Conservation (phyloP, 2,888 invertebrate species). For the Melieria picta region DNA sequence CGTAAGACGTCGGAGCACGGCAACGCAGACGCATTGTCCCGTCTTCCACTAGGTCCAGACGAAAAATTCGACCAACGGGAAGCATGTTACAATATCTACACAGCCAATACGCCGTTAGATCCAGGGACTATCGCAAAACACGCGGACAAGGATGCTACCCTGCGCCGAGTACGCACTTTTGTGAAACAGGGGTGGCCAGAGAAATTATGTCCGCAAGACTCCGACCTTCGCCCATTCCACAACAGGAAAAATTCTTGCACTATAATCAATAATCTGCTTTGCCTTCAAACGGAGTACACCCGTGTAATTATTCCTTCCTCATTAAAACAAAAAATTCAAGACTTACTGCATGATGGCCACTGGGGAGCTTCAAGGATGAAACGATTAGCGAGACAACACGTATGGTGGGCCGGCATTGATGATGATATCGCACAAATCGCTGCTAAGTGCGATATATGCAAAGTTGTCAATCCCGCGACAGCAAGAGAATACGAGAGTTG, state of each 20-base stretch:
- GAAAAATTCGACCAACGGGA: slow-evolving; percentile 11
- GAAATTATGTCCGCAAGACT: slow-evolving; percentile 5
- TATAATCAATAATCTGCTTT: slow-evolving; percentile 26
- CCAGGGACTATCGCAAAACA: neutral
- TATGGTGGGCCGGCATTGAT: slow-evolving; percentile 37
- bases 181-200: slow-evolving; percentile 26
- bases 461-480: slow-evolving; percentile 30
- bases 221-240: slow-evolving; percentile 22
- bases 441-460: slow-evolving; percentile 30
- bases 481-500: slow-evolving; percentile 35
- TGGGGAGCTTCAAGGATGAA: slow-evolving; percentile 33
- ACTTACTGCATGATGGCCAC: slow-evolving; percentile 32
- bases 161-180: slow-evolving; percentile 6
- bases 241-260: slow-evolving; percentile 21
- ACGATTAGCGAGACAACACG: slow-evolving; percentile 31
- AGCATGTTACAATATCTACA: slow-evolving; percentile 14
- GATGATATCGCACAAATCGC: slow-evolving; percentile 22
- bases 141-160: neutral
- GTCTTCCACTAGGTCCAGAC: neutral
- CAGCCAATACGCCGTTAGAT: slow-evolving; percentile 14
- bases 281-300: slow-evolving; percentile 27
- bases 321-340: slow-evolving; percentile 5
- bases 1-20: slow-evolving; percentile 14
- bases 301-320: slow-evolving; percentile 29
- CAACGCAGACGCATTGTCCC: slow-evolving; percentile 15